These are phyloP conservation scores for Chrysolina haemoptera DNA, from an alignment of 2,888 invertebrate genomes.

Conservation along the genomic window DNA sequence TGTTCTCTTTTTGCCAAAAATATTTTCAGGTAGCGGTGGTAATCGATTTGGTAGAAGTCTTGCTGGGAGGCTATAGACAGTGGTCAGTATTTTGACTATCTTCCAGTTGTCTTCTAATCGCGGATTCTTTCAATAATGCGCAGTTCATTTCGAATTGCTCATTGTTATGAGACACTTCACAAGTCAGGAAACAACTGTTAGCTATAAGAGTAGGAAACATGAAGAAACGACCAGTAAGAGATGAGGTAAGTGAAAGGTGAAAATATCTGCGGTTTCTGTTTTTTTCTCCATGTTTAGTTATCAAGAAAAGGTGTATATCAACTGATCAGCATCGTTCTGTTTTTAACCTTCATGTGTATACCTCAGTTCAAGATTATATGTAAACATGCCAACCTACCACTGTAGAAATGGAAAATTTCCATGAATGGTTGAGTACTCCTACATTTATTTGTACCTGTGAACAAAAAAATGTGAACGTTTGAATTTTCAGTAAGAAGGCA, in stretches of 20 bases:
- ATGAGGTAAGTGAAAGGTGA: conserved; percentile 10
- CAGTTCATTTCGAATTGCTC: neutral
- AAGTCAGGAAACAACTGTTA: conserved; percentile 18
- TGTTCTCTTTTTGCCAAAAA: neutral
- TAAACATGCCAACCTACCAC: too few relatives aligned
- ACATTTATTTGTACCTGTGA: too few relatives aligned
- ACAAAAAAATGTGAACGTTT: too few relatives aligned
- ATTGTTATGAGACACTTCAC: conserved; percentile 8
- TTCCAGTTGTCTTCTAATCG: neutral
- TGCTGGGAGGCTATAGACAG: neutral
- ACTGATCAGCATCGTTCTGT: too few relatives aligned
- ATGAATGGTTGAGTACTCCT: too few relatives aligned
- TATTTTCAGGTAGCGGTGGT: neutral
- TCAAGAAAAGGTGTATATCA: too few relatives aligned
- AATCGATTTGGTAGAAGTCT: conserved; percentile 1
- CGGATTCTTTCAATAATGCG: neutral
- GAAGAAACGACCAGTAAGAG: neutral
- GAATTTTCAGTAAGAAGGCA: too few relatives aligned
- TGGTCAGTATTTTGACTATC: conserved; percentile 7
- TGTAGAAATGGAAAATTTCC: too few relatives aligned
- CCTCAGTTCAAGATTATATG: too few relatives aligned
- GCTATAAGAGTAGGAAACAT: neutral
- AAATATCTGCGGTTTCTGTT: neutral
- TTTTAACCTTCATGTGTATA: too few relatives aligned
- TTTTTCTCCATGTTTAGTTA: too few relatives aligned